phyloP scores from a whole-genome alignment of 2,113 vertebrate species.

The Centropus bengalensis region DNA sequence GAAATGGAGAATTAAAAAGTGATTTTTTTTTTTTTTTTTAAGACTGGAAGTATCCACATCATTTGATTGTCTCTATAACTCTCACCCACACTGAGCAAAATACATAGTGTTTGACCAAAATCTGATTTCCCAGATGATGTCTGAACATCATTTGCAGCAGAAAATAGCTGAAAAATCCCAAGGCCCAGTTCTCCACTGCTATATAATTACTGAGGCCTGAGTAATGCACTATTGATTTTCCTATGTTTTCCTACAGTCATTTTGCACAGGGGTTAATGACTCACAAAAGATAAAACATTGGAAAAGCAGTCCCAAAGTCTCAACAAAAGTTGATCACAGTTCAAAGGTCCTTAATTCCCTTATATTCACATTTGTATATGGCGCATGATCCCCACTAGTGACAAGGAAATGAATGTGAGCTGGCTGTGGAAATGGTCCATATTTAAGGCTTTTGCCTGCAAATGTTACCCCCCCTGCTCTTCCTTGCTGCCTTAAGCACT shows the following conservation, averaged over 20 bases:
- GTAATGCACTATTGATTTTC: slow-evolving; percentile 48
- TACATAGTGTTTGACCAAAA: neutral
- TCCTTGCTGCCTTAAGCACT: neutral
- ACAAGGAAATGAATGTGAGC: neutral
- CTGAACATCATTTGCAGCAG: slow-evolving; percentile 25
- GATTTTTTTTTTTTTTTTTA: neutral
- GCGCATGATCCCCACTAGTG: neutral
- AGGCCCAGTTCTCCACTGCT: slow-evolving; percentile 1
- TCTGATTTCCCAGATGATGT: slow-evolving; percentile 47
- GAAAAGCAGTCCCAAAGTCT: neutral
- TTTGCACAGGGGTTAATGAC: slow-evolving; percentile 35
- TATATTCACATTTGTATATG: neutral
- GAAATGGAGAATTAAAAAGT: neutral
- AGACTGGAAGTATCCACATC: slow-evolving; percentile 3
- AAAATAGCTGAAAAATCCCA: slow-evolving; percentile 52
- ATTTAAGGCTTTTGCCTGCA: neutral
- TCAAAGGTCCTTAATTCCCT: neutral
- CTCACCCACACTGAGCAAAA: slow-evolving; percentile 10
- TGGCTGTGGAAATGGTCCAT: neutral
- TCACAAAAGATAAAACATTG: neutral
- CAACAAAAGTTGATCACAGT: neutral
- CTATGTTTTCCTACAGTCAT: neutral
- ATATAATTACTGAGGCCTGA: slow-evolving; percentile 34
- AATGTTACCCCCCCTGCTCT: neutral
- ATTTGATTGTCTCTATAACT: slow-evolving; percentile 19